phyloP scores from a whole-genome alignment of 2,797 vertebrate genomes.

The Euthynnus affinis region DNA sequence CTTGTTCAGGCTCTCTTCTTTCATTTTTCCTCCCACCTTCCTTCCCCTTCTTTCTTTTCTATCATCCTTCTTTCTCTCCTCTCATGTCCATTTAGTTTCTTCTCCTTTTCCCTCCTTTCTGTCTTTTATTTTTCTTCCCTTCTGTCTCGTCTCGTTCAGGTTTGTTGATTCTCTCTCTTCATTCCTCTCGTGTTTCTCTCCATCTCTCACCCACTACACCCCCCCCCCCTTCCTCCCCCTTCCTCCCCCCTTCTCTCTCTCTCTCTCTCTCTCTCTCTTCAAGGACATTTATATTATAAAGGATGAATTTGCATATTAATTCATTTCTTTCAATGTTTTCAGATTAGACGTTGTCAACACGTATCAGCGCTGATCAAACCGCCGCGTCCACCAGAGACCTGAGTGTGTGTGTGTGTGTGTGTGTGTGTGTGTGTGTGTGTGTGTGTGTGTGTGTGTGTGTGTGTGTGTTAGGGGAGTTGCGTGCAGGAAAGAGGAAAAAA shows the following conservation, averaged over 20 bases:
- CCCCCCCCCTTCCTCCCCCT: too few species aligned
- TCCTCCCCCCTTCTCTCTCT: neutral
- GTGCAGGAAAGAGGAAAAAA: neutral
- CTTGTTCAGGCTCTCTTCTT: too few species aligned
- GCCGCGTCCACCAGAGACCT: slow-evolving; percentile 86
- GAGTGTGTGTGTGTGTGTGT: slow-evolving; percentile 22
- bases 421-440: slow-evolving; percentile 41
- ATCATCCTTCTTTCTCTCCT: too few species aligned
- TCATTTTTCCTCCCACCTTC: too few species aligned
- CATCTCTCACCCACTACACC: too few species aligned
- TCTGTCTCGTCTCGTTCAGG: too few species aligned
- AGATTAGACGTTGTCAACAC: slow-evolving; percentile 99
- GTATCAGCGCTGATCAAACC: slow-evolving; percentile 99
- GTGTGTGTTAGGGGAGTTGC: neutral
- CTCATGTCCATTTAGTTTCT: neutral
- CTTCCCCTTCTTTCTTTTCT: too few species aligned
- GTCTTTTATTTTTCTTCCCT: too few species aligned
- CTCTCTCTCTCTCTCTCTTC: slow-evolving; percentile 56
- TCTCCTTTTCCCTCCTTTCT: fast-evolving
- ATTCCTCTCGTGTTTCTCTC: neutral
- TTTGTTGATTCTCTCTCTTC: neutral
- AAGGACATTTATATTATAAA: slow-evolving; percentile 99
- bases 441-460: slow-evolving; percentile 39
- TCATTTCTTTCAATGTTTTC: slow-evolving; percentile 99
- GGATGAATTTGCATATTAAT: slow-evolving; percentile 99